phyloP scores from a whole-genome alignment of 2,888 invertebrate species.

The Drosophila robusta region DNA sequence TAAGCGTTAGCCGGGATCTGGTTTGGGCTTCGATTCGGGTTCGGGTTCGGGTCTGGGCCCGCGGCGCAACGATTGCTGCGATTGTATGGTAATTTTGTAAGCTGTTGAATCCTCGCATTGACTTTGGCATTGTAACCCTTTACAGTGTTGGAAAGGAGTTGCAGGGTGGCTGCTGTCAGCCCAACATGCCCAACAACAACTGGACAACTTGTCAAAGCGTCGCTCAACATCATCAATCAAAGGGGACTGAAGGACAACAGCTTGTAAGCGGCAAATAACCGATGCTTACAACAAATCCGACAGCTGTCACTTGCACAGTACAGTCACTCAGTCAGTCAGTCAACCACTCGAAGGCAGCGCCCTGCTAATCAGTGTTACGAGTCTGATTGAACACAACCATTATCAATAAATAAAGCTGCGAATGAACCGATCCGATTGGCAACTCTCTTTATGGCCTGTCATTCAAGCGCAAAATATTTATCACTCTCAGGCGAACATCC shows the following conservation, averaged over 20 bases:
- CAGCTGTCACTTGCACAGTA: slow-evolving; percentile 66
- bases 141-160: slow-evolving; percentile 52
- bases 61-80: slow-evolving; percentile 30
- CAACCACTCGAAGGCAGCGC: slow-evolving; percentile 61
- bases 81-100: slow-evolving; percentile 53
- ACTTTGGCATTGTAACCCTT: slow-evolving; percentile 65
- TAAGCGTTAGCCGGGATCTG: slow-evolving; percentile 1
- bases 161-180: slow-evolving; percentile 39
- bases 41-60: slow-evolving; percentile 11
- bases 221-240: slow-evolving; percentile 58
- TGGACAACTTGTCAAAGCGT: slow-evolving; percentile 39
- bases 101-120: slow-evolving; percentile 66
- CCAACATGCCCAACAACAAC: slow-evolving; percentile 10
- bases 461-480: slow-evolving; percentile 72
- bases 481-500: slow-evolving; percentile 55
- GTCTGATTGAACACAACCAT: slow-evolving; percentile 55
- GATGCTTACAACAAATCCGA: slow-evolving; percentile 63
- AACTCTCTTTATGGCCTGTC: slow-evolving; percentile 62
- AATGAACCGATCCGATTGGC: slow-evolving; percentile 8
- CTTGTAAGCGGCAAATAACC: slow-evolving; percentile 42
- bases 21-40: neutral
- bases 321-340: slow-evolving; percentile 32
- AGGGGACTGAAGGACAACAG: slow-evolving; percentile 23
- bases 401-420: slow-evolving; percentile 40
- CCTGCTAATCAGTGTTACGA: slow-evolving; percentile 48